These are phyloP conservation scores for Tetragonula clypearis DNA, from an alignment of 1,140 invertebrate genomes.

Conservation along the genomic window DNA sequence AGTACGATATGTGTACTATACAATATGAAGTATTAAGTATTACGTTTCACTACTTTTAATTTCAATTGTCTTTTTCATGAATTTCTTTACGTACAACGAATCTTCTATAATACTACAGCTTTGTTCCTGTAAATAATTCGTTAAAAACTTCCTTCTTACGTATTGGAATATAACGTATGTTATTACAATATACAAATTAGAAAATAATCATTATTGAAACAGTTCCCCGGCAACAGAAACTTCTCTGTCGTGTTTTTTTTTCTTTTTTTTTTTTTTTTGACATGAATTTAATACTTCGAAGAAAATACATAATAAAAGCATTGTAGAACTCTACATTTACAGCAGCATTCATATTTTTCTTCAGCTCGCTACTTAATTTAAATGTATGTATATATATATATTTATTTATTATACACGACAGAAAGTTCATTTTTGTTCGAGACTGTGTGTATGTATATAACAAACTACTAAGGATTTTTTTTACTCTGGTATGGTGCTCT, in stretches of 20 bases:
- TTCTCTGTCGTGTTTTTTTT: conserved; percentile 1
- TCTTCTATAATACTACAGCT: not conserved
- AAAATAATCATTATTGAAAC: conserved; percentile 12
- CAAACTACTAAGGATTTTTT: conserved; percentile 28
- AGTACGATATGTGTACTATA: conserved; percentile 53
- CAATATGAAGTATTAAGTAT: conserved; percentile 45
- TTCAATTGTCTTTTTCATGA: not conserved
- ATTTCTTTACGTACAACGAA: conserved; percentile 24
- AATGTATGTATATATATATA: not conserved
- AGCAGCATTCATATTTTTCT: not conserved
- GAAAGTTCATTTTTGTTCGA: conserved; percentile 9
- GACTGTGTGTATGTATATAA: conserved; percentile 20
- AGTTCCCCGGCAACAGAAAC: not conserved
- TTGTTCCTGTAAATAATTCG: conserved; percentile 9
- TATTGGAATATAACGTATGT: not conserved
- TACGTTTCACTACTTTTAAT: conserved; percentile 19
- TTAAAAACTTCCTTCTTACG: not conserved
- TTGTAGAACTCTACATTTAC: not conserved
- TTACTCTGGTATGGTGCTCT: conserved; percentile 51
- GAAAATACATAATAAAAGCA: not conserved
- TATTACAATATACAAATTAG: conserved; percentile 33
- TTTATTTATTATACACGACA: conserved; percentile 11
- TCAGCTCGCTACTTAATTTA: not conserved
- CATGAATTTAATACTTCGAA: not conserved
- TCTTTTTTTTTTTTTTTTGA: not conserved